These are phyloP conservation scores for Felis chaus DNA, from an alignment of 2,113 vertebrate species.

Conservation along the genomic window DNA sequence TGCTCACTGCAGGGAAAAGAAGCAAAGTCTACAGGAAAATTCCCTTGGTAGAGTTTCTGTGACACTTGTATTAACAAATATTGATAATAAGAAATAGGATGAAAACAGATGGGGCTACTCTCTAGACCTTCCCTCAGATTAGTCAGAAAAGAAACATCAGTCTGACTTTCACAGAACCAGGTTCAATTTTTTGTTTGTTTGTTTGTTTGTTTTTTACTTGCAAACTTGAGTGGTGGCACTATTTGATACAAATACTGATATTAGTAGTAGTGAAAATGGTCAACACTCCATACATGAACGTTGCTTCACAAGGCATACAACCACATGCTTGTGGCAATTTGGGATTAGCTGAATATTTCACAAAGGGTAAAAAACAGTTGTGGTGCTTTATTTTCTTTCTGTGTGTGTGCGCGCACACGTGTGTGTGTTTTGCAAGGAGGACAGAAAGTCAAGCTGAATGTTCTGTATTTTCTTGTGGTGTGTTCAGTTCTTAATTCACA, in stretches of 20 bases:
- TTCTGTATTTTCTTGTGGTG: neutral
- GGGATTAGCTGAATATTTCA: neutral
- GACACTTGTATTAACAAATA: neutral
- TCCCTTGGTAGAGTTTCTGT: neutral
- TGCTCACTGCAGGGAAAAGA: neutral
- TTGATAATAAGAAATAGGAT: neutral
- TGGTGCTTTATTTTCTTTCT: neutral
- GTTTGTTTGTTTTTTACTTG: neutral
- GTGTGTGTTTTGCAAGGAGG: neutral
- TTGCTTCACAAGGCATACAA: neutral
- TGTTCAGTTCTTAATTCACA: neutral
- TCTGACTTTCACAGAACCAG: neutral
- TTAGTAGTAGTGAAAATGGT: neutral
- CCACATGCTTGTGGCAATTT: neutral
- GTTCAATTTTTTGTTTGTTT: neutral
- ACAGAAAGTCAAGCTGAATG: neutral
- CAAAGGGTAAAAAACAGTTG: neutral
- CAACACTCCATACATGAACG: neutral
- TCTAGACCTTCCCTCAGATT: neutral
- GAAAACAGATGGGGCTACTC: neutral
- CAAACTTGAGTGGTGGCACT: neutral
- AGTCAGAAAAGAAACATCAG: neutral
- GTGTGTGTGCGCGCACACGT: too few relatives aligned
- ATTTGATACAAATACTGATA: neutral
- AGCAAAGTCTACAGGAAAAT: neutral